Evolutionary conservation across 2,888 invertebrate genomes (phyloP).

Genomic region (Cyrtodaria siliqua): DNA sequence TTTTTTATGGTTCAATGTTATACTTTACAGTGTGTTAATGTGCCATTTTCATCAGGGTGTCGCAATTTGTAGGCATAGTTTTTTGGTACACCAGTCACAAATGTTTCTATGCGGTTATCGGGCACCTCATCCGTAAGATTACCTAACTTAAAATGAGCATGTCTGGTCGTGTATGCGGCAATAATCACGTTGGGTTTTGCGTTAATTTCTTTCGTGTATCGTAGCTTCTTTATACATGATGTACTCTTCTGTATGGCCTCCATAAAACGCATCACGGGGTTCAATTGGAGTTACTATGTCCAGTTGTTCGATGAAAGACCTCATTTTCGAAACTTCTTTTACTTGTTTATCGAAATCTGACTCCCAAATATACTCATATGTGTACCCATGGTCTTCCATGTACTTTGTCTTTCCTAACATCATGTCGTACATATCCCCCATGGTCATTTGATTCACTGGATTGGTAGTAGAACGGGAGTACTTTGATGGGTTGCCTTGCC

Average conservation of each 20-base stretch:
- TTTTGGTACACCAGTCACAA: too few relatives aligned
- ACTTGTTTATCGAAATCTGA: conserved; percentile 54
- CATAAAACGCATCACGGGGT: conserved; percentile 75
- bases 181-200: too few relatives aligned
- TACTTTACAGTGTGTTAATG: too few relatives aligned
- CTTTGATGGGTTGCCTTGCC: conserved; percentile 30
- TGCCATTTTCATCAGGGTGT: too few relatives aligned
- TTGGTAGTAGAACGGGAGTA: conserved; percentile 19
- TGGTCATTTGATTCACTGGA: conserved; percentile 17
- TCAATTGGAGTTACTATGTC: conserved; percentile 60
- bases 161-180: too few relatives aligned
- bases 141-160: too few relatives aligned
- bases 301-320: too few relatives aligned
- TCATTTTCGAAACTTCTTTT: too few relatives aligned
- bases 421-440: conserved; percentile 30
- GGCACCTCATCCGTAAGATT: too few relatives aligned
- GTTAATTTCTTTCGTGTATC: conserved; percentile 61
- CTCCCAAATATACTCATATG: conserved; percentile 28
- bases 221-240: conserved; percentile 61
- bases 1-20: too few relatives aligned
- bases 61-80: too few relatives aligned
- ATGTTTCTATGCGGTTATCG: too few relatives aligned
- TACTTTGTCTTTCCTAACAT: conserved; percentile 26
- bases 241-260: conserved; percentile 74
- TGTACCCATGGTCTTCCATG: conserved; percentile 25